Evolutionary conservation across 2,888 invertebrate genomes (phyloP).

Genomic region (Neelides folsomi): DNA sequence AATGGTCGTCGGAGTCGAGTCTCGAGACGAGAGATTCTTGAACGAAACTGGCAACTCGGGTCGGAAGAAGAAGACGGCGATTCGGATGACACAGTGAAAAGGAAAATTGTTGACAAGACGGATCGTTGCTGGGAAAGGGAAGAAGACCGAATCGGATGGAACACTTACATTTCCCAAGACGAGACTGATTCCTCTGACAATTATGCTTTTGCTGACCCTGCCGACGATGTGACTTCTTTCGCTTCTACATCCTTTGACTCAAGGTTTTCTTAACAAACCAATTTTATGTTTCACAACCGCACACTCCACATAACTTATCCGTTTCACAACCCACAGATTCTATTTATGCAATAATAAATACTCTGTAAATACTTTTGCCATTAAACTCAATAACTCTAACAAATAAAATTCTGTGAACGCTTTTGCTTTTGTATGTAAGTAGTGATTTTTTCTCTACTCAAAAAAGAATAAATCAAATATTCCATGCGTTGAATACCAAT

Average conservation of each 20-base stretch:
- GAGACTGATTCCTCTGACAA: conserved; percentile 25
- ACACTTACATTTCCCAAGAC: conserved; percentile 7
- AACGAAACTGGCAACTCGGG: conserved; percentile 23
- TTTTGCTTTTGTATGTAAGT: too few relatives aligned
- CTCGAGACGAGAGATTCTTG: conserved; percentile 28
- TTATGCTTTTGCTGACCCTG: conserved; percentile 28
- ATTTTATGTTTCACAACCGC: too few relatives aligned
- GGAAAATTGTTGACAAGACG: not conserved
- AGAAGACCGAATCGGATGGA: conserved; percentile 1
- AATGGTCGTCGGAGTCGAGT: conserved; percentile 31
- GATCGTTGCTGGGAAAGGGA: not conserved
- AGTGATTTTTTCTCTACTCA: too few relatives aligned
- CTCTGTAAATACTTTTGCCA: too few relatives aligned
- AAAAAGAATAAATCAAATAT: too few relatives aligned
- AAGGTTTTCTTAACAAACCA: conserved; percentile 12
- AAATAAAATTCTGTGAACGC: too few relatives aligned
- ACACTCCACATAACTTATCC: too few relatives aligned
- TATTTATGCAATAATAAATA: too few relatives aligned
- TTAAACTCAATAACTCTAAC: too few relatives aligned
- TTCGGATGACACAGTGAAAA: conserved; percentile 5
- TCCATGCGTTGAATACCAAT: too few relatives aligned
- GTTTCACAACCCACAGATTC: too few relatives aligned
- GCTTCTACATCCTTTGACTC: conserved; percentile 29
- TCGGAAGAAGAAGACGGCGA: conserved; percentile 11
- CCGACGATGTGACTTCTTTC: conserved; percentile 25